Percentiles rank a stretch among this genome's conserved stretches.
phyloP scores from a whole-genome alignment of 2,888 invertebrate genomes.

The Bombylius discolor region DNA sequence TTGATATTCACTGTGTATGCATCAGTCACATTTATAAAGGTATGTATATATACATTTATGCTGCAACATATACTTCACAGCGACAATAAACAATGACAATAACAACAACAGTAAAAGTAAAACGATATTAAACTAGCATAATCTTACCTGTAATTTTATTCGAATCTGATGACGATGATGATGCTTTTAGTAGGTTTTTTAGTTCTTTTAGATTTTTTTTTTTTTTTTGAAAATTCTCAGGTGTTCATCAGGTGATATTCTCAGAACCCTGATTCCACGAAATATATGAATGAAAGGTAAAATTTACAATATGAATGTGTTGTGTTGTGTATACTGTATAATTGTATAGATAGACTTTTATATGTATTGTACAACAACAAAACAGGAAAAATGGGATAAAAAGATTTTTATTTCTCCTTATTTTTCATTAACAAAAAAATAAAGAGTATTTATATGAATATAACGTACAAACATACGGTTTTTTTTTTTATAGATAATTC shows the following conservation, averaged over 20 bases:
- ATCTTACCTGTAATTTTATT: neutral
- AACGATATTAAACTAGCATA: neutral
- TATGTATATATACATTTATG: neutral
- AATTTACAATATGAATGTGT: neutral
- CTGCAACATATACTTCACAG: neutral
- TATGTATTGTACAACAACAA: no score
- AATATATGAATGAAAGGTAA: slow-evolving; percentile 4
- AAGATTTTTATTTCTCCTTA: no score
- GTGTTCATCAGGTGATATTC: neutral
- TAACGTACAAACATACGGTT: no score
- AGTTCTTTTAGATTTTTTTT: no score
- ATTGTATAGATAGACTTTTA: no score
- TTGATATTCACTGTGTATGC: neutral
- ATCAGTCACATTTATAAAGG: neutral
- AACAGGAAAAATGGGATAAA: no score
- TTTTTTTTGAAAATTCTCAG: neutral
- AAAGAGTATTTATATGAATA: no score
- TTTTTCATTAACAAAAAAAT: no score
- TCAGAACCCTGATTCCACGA: slow-evolving; percentile 2
- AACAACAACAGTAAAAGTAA: neutral
- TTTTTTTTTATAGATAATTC: no score
- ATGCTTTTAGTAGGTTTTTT: neutral
- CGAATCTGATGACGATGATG: no score
- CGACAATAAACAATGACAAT: neutral
- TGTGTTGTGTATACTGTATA: no score